These are phyloP conservation scores for Pachyseris speciosa DNA, from an alignment of 64 coral and sea anemone genomes.

Conservation along the genomic window DNA sequence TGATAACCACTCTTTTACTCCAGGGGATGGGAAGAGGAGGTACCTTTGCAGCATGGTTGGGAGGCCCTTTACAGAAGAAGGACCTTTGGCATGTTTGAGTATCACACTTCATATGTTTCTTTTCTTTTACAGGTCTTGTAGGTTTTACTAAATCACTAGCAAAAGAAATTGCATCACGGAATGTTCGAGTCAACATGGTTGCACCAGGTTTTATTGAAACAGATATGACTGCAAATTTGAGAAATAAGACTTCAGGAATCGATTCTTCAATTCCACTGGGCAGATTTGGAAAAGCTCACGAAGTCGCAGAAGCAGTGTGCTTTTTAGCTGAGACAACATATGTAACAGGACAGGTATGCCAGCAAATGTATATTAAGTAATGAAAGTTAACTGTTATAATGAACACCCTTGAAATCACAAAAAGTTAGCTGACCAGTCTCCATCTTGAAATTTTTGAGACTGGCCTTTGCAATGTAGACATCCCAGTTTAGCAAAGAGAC, in stretches of 20 bases:
- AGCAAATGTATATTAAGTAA: too few relatives aligned
- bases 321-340: conserved; percentile 72
- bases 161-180: conserved; percentile 75
- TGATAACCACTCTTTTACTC: too few relatives aligned
- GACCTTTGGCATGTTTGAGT: too few relatives aligned
- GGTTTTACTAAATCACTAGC: conserved; percentile 88
- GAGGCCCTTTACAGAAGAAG: too few relatives aligned
- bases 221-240: conserved; percentile 70
- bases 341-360: conserved; percentile 77
- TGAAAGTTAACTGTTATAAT: too few relatives aligned
- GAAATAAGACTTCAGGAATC: conserved; percentile 12
- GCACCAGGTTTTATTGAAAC: conserved; percentile 79
- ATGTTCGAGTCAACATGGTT: conserved; percentile 75
- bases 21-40: too few relatives aligned
- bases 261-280: conserved; percentile 54
- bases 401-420: too few relatives aligned
- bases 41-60: neutral
- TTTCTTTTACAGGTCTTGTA: conserved; percentile 50
- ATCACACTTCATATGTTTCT: neutral
- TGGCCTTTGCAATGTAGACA: too few relatives aligned
- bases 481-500: too few relatives aligned
- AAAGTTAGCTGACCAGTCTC: too few relatives aligned
- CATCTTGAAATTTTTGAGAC: too few relatives aligned
- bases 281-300: conserved; percentile 59
- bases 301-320: conserved; percentile 78